Evolutionary conservation across 2,797 vertebrate species (phyloP).

Genomic region (Thaleichthys pacificus): DNA sequence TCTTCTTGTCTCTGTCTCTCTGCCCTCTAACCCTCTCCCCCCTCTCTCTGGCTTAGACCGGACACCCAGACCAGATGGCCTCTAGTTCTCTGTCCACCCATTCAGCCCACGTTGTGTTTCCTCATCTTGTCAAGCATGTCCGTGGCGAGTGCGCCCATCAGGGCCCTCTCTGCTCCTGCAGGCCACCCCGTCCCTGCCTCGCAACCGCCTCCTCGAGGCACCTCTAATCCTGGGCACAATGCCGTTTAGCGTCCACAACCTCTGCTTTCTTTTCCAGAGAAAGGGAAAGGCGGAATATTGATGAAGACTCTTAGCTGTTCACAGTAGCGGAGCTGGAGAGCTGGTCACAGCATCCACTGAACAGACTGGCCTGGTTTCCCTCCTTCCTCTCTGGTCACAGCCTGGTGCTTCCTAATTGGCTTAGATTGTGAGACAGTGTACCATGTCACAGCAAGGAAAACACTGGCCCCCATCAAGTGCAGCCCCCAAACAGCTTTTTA

Average conservation of each 20-base stretch:
- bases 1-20: slow-evolving; percentile 36
- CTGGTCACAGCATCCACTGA: slow-evolving; percentile 69
- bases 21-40: slow-evolving; percentile 7
- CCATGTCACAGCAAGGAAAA: slow-evolving; percentile 70
- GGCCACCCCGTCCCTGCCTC: slow-evolving; percentile 72
- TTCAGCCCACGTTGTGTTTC: slow-evolving; percentile 78
- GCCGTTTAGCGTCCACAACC: slow-evolving; percentile 66
- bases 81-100: slow-evolving; percentile 77
- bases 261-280: slow-evolving; percentile 59
- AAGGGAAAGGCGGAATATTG: slow-evolving; percentile 73
- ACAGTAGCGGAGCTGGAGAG: slow-evolving; percentile 53
- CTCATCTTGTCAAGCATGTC: slow-evolving; percentile 83
- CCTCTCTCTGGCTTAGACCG: slow-evolving; percentile 35
- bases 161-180: slow-evolving; percentile 78
- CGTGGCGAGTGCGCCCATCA: slow-evolving; percentile 79
- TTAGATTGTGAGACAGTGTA: slow-evolving; percentile 79
- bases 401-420: slow-evolving; percentile 80
- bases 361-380: slow-evolving; percentile 63
- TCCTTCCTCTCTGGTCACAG: slow-evolving; percentile 63
- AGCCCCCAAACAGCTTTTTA: slow-evolving; percentile 52
- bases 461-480: slow-evolving; percentile 58
- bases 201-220: slow-evolving; percentile 73
- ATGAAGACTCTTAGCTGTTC: slow-evolving; percentile 73
- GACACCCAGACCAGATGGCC: slow-evolving; percentile 76
- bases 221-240: slow-evolving; percentile 68